Evolutionary conservation across 1,140 invertebrate species (phyloP).

Genomic region (Bombus consobrinus): DNA sequence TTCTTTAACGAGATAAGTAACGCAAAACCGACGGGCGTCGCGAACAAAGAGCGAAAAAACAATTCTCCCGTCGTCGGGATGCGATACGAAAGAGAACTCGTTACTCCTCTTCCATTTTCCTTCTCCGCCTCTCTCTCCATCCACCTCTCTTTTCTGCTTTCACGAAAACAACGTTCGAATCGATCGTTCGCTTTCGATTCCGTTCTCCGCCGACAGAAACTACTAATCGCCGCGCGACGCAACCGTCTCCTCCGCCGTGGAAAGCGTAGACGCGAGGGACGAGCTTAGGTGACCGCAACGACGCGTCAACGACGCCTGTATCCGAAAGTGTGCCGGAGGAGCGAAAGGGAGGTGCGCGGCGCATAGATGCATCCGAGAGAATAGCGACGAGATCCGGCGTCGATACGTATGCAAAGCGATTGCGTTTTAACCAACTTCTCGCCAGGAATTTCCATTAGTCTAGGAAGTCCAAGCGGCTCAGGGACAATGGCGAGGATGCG

Average conservation of each 20-base stretch:
- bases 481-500: conserved; percentile 30
- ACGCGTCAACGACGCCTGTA: no score
- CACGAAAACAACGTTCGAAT: not conserved
- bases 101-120: not conserved
- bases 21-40: conserved; percentile 35
- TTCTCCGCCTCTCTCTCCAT: rapidly evolving
- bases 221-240: no score
- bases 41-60: conserved; percentile 28
- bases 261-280: no score
- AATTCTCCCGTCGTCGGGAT: not conserved
- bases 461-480: conserved; percentile 45
- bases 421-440: conserved; percentile 79
- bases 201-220: not conserved
- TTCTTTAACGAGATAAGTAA: conserved; percentile 64
- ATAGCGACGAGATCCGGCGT: conserved; percentile 19
- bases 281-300: no score
- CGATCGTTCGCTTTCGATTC: not conserved
- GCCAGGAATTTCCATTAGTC: conserved; percentile 79
- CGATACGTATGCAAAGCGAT: conserved; percentile 81
- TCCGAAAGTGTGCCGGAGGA: no score
- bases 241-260: no score
- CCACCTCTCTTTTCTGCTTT: rapidly evolving
- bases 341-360: not conserved
- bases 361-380: not conserved
- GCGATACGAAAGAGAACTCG: conserved; percentile 30